phyloP scores from a whole-genome alignment of 2,797 vertebrate species.

The Melanotaenia trifasciata region DNA sequence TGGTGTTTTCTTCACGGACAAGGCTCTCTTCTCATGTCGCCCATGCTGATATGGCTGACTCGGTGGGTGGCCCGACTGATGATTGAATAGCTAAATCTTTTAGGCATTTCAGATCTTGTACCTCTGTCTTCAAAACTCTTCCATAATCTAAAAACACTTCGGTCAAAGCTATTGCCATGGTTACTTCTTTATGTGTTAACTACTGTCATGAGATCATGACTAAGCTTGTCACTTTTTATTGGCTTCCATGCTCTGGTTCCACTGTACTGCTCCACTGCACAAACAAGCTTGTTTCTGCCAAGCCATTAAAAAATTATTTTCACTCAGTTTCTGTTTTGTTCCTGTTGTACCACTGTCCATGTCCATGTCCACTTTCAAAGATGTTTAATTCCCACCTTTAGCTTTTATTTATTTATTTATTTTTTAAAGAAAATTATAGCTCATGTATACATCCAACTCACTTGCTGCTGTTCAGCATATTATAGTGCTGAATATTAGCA shows the following conservation, averaged over 20 bases:
- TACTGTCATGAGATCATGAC: not conserved
- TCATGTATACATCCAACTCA: fast-evolving
- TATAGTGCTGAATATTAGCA: not conserved
- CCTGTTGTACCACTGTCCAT: not conserved
- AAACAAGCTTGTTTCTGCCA: not conserved
- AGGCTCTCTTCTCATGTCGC: slow-evolving; percentile 55
- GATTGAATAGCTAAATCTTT: slow-evolving; percentile 22
- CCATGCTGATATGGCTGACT: slow-evolving; percentile 51
- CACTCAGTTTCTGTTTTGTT: not conserved
- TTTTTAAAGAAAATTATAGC: not conserved
- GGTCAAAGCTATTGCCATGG: not conserved
- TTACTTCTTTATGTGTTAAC: not conserved
- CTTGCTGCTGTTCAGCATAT: not conserved
- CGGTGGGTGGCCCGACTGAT: slow-evolving; percentile 53
- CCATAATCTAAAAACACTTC: not conserved
- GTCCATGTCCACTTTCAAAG: not conserved
- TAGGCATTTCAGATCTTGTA: slow-evolving; percentile 24
- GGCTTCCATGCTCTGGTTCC: not conserved
- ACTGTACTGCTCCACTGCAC: not conserved
- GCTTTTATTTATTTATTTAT: too few relatives aligned
- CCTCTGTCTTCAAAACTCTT: slow-evolving; percentile 13
- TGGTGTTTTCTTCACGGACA: slow-evolving; percentile 61
- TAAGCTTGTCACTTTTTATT: not conserved
- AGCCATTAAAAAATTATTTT: not conserved
- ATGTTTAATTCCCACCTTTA: not conserved